Base-by-base conservation (phyloP, 2,797 vertebrate species). In the Ptychadena robeensis region DNA sequence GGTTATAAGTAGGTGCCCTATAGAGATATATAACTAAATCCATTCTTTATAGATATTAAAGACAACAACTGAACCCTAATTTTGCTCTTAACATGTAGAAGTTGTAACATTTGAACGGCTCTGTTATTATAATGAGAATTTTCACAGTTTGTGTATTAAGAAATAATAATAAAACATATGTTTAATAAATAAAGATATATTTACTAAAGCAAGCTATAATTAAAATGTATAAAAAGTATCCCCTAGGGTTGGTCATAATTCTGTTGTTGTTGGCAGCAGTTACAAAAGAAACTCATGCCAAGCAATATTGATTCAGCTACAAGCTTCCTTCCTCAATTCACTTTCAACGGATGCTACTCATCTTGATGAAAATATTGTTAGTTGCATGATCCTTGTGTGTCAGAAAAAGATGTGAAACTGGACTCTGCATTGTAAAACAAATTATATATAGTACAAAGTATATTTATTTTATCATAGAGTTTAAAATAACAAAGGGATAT, bases 211-310 rank as follows among this genome's bases (percentile, higher is more conserved):
- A 48, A 40, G 38, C 30, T 22, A 53, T 70, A 40, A 14, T 15
- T 28, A 18, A 53, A 48, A 22, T 32, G 18, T 1, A 48, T 27
- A 9, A 32, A 57, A 53, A 22, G n/a, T 53, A 73, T 73, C 8
- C 70, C 69, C 69, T 53, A 28, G 22, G 69, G 69, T 57, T 3
- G 28, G 18, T n/a, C 14, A 73, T 31, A 31, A 32, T 22, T 71
- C 30, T 73, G 70, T 57, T 30, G 44, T 73, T 57, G 9, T 12
- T 73, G 70, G 70, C 69, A 53, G 14, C 15, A 11, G 28, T 18
- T 72, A n/a, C 15, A 18, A 31, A 28, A 71, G 38, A 2, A 72
- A 53, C 25, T 44, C 27, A 32, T 53, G 27, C 38, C 28, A 57
- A 30, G 9, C 18, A 32, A 57, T 32, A 48, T 53, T 53, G 18